Base-by-base conservation (phyloP, 2,113 vertebrate genomes). In the Solea senegalensis region DNA sequence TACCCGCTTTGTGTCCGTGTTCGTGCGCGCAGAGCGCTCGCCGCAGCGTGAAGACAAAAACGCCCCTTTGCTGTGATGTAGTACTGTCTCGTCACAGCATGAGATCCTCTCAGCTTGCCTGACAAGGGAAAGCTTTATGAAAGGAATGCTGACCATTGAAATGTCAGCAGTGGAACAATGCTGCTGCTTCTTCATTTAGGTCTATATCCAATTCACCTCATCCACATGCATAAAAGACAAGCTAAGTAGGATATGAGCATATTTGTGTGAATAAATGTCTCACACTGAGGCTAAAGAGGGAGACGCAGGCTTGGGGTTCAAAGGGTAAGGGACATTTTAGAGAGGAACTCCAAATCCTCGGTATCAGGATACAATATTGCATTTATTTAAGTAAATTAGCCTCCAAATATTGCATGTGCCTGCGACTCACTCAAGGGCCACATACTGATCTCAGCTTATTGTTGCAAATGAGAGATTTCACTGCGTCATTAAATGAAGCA, bases 121-220 rank as follows among this genome's bases (percentile, higher is more conserved):
- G 66, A 90, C 86, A 86, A 86, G 82, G 71, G 69, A 65, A 78
- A 45, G 67, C 61, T 68, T 65, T 62, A 82, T 84, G 54, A 79
- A 78, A 79, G 66, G 66, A 76, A 67, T 7, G 28, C 65, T 49
- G 70, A 79, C 69, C 72, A 79, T 48, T 41, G 13, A 88, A 87
- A 87, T 88, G 78, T 84, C 84, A 85, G 76, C 67, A 43, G 49
- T 54, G 26, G 21, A 74, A 76, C 45, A 64, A 46, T 67, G 62
- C 63, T 64, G 43, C 16, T 73, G 43, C 16, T 73, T 53, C 48
- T 52, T 52, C n/a, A 51, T 44, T 54, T 39, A 74, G 63, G 52
- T 74, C 80, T 44, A 49, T 41, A 79, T 44, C 59, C 52, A 49
- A 21, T 57, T 45, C 57, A 76, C 77, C 40, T 65, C 57, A 75